Base-by-base conservation (phyloP, 1,140 invertebrate genomes). In the Drosophila ercepeae region DNA sequence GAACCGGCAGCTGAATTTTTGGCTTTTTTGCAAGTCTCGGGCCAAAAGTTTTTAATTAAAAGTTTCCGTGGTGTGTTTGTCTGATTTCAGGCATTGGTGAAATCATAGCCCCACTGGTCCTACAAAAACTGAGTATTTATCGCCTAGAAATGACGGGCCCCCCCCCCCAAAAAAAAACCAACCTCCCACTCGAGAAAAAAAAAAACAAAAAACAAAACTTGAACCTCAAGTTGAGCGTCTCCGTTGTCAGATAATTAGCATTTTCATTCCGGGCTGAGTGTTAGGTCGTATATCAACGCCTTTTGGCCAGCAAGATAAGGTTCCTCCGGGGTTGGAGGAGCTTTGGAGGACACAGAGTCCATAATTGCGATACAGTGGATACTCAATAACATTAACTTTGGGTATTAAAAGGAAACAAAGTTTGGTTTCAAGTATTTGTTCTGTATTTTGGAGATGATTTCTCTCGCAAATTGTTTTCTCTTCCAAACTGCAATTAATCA, bases 11-110 rank as follows among this genome's bases (percentile, higher is more conserved):
- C 29, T 3, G 29, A 11, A n/a, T 32, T 21, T 41, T 67, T 29
- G 55, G 23, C 25, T 48, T 79, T 59, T 51, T 60, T 46, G 5
- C 23, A 57, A 71, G 67, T 72, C 65, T n/a, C 27, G 42, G 44
- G 45, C 69, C 59, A 58, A 79, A 86, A 86, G 81, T 86, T 86
- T 86, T 86, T 86, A 88, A 86, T 88, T 86, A 88, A 86, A 86
- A 86, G 50, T 77, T 86, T 78, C 44, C 53, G 52, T 74, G 74
- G 53, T 57, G 58, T 67, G 21, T 21, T 78, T 78, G 74, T 78
- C 55, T 61, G 64, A 83, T 84, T 88, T 81, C 59, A 54, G 70
- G 69, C 68, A 81, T 81, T 86, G 73, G 76, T 55, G 68, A 86
- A 86, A 81, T 81, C 77, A 81, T 67, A 45, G 29, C 55, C 55